Evolutionary conservation across 1,140 invertebrate species (phyloP).

Genomic region (Brachionus asplanchnoidis): DNA sequence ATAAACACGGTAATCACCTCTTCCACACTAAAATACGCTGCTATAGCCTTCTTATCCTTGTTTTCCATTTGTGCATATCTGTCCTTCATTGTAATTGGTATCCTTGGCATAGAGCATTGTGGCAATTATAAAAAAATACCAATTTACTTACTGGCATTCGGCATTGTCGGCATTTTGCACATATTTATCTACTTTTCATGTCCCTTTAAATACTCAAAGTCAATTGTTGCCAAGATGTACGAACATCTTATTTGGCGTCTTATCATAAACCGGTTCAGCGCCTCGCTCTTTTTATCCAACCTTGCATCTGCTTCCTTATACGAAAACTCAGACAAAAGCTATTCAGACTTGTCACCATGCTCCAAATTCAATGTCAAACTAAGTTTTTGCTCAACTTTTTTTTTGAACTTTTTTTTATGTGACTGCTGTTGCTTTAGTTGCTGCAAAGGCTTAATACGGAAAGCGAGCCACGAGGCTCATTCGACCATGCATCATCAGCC

Average conservation of each 20-base stretch:
- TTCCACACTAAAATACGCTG: background rate
- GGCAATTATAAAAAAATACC: background rate
- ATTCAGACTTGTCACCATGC: background rate
- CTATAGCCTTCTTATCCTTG: background rate
- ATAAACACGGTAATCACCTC: conserved; percentile 10
- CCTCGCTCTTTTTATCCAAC: background rate
- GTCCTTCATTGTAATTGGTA: background rate
- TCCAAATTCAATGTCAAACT: conserved; percentile 18
- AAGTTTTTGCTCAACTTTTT: conserved; percentile 6
- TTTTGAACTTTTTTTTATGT: conserved; percentile 9
- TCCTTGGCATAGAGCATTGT: background rate
- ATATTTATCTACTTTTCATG: conserved; percentile 13
- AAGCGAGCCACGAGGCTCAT: background rate
- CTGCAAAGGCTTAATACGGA: background rate
- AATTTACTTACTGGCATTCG: background rate
- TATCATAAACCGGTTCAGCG: background rate
- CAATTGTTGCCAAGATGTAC: background rate
- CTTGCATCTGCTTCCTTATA: background rate
- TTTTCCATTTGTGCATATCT: background rate
- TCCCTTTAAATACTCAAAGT: conserved; percentile 10
- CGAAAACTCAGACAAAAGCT: background rate
- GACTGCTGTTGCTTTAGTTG: conserved; percentile 2
- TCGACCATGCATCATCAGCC: background rate
- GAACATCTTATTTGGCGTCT: conserved; percentile 35
- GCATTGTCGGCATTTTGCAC: background rate